A percentile compares a stretch with the other conserved stretches of the same genome.
Conservation (phyloP, 2,797 vertebrate genomes). For the Setipinna tenuifilis region DNA sequence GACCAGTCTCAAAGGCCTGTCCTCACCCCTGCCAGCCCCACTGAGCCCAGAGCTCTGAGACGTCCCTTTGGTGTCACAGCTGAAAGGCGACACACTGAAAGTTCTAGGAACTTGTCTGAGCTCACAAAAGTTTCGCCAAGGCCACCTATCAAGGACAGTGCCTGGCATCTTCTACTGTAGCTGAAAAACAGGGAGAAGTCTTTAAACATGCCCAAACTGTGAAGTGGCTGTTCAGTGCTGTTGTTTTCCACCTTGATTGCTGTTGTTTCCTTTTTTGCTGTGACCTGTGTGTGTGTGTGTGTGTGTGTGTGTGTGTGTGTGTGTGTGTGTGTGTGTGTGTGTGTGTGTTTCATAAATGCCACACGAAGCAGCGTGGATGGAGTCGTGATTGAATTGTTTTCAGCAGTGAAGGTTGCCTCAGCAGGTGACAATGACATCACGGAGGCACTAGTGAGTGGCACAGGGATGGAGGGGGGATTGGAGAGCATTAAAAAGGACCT, state of each 20-base stretch:
- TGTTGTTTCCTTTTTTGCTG: not conserved
- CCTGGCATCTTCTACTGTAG: not conserved
- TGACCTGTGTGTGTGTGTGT: not conserved
- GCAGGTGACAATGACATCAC: not conserved
- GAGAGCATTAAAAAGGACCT: not conserved
- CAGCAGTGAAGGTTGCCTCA: not conserved
- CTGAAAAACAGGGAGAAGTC: not conserved
- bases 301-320: not conserved
- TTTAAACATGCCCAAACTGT: too few species aligned
- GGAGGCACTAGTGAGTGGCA: not conserved
- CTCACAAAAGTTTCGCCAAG: not conserved
- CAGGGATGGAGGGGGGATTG: too few species aligned
- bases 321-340: conserved; percentile 20
- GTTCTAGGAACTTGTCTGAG: not conserved
- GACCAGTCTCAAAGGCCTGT: not conserved
- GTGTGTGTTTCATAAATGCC: not conserved
- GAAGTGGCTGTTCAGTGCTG: not conserved
- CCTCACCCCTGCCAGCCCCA: not conserved
- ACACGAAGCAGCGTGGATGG: not conserved
- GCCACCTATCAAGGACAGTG: not conserved
- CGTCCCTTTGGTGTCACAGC: not conserved
- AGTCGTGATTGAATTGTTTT: not conserved
- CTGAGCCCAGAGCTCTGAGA: not conserved
- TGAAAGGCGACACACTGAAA: not conserved
- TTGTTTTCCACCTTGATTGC: not conserved